Base-by-base conservation (phyloP, 2,888 invertebrate genomes). In the Plemyria rubiginata region DNA sequence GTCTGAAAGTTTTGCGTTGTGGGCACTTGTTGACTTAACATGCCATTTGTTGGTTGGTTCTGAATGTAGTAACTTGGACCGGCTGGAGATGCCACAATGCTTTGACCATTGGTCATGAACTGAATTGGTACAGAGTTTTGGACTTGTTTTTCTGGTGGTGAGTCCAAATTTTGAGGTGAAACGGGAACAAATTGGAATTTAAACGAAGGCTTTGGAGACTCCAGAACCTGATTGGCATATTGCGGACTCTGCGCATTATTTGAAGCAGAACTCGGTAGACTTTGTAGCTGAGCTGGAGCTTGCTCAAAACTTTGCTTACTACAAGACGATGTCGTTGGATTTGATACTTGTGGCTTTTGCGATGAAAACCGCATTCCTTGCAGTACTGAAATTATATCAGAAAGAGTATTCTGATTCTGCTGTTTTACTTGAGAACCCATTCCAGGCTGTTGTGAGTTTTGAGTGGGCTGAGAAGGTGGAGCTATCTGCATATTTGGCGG, bases 401-500 rank as follows among this genome's bases (percentile, higher is more conserved):
- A 41, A 9, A 54, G 53, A n/a, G 56, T 15, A 61, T 58, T 70
- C 54, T 60, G 62, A 36, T 62, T 63, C 52, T 56, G 60, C 36
- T 63, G 67, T 16, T 60, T 60, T 46, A 55, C 53, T 60, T 65
- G 65, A 53, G 54, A 60, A 22, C 22, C 60, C 57, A 36, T 32
- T 60, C 60, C 49, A 48, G 66, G 41, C 53, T 70, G 72, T 66
- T 73, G 74, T 11, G 55, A 51, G 48, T 40, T 56, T 36, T 61
- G 60, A 12, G 56, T 53, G 61, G 60, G 70, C 32, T 56, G 66
- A 38, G 55, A 54, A 55, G 60, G 55, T 58, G 71, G 45, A 46
- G 48, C 50, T 57, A 70, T 72, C 46, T 75, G 77, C 41, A 69
- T 40, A 68, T 76, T 80, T 51, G 73, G 51, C 50, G 71, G 67